Percentiles rank a stretch among this genome's conserved stretches.
These are phyloP conservation scores for Acanthopagrus latus DNA, from an alignment of 2,797 vertebrate species.

Conservation along the genomic window DNA sequence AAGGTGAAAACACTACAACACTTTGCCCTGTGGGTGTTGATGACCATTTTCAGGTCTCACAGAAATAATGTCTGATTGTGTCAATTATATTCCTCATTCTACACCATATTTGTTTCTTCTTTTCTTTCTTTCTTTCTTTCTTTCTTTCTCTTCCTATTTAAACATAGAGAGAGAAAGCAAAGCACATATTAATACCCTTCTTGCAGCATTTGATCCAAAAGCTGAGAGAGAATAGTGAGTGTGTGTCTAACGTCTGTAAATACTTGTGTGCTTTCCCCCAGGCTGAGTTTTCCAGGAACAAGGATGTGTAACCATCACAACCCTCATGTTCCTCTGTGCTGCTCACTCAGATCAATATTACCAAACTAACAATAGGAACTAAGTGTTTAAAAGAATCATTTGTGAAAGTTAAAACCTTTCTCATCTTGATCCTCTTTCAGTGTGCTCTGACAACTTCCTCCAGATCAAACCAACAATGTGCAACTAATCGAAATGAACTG, in stretches of 20 bases:
- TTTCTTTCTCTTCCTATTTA: background rate
- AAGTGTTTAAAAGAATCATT: background rate
- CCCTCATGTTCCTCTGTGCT: background rate
- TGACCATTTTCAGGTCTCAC: slow-evolving; percentile 12
- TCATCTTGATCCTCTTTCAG: background rate
- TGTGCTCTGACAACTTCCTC: background rate
- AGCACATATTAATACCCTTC: background rate
- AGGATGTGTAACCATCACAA: slow-evolving; percentile 23
- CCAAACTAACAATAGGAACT: background rate
- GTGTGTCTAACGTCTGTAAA: background rate
- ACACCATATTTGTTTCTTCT: background rate
- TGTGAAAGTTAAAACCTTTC: background rate
- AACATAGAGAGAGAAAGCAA: background rate
- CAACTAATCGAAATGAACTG: background rate
- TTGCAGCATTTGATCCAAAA: background rate
- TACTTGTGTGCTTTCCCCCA: background rate
- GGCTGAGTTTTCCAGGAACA: slow-evolving; percentile 33
- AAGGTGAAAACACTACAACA: no score
- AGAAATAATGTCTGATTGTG: slow-evolving; percentile 6
- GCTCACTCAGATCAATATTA: background rate
- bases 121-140: background rate
- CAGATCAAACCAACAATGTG: background rate
- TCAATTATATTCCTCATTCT: background rate
- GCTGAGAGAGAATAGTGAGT: background rate
- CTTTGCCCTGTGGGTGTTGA: background rate